phyloP scores from a whole-genome alignment of 2,113 vertebrate species.

The Boulengeromyrus knoepffleri region DNA sequence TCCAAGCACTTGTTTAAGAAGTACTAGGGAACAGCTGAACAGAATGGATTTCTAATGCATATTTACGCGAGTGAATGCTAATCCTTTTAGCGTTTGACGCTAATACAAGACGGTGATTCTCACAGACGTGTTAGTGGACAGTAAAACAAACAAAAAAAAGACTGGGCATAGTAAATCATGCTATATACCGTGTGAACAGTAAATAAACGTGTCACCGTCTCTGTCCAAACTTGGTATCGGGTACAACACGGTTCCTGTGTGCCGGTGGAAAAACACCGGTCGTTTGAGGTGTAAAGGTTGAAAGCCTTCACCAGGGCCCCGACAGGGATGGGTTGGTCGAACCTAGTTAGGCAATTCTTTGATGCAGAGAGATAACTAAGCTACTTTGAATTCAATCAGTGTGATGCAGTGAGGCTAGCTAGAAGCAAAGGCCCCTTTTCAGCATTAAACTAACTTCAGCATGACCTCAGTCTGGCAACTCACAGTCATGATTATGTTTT shows the following conservation, averaged over 20 bases:
- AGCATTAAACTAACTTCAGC: not conserved
- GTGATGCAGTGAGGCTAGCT: not conserved
- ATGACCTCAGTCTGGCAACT: not conserved
- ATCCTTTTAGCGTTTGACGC: not conserved
- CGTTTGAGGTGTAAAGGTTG: no score
- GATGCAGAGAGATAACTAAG: not conserved
- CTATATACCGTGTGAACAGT: not conserved
- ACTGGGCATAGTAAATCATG: not conserved
- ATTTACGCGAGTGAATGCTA: not conserved
- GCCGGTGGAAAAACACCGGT: no score
- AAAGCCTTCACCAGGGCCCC: no score
- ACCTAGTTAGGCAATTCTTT: not conserved
- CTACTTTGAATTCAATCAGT: not conserved
- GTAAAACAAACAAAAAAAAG: not conserved
- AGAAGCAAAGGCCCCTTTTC: not conserved
- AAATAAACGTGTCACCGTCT: not conserved
- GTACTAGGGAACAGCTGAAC: not conserved
- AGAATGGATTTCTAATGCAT: not conserved
- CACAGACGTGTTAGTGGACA: not conserved
- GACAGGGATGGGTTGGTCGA: not conserved
- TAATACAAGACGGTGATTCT: not conserved
- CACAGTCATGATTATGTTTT: not conserved
- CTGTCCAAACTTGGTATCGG: not conserved
- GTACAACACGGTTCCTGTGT: no score
- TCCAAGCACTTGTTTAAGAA: not conserved